phyloP scores from a whole-genome alignment of 2,888 invertebrate species.

The Dione vanillae region DNA sequence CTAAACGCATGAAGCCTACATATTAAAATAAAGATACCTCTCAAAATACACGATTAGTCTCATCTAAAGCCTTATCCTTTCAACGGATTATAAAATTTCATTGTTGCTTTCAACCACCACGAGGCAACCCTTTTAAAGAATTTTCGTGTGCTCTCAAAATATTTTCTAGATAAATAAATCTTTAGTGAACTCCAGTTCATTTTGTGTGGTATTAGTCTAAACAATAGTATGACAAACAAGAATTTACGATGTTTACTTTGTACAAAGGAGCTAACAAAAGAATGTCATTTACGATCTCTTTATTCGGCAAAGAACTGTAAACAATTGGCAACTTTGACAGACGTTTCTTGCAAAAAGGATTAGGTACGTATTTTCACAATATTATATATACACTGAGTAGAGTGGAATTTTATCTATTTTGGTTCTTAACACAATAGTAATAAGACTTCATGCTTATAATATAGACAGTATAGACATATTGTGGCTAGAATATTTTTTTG shows the following conservation, averaged over 20 bases:
- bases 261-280: constrained; percentile 69
- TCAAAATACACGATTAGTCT: not conserved
- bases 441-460: constrained; percentile 42
- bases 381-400: constrained; percentile 42
- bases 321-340: constrained; percentile 80
- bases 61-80: constrained; percentile 8
- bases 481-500: constrained; percentile 64
- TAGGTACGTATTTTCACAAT: constrained; percentile 55
- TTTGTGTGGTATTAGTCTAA: constrained; percentile 65
- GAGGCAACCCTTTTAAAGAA: constrained; percentile 37
- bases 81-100: constrained; percentile 9
- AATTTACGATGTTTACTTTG: constrained; percentile 78
- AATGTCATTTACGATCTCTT: constrained; percentile 71
- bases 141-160: constrained; percentile 37
- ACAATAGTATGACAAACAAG: constrained; percentile 65
- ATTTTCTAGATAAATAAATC: constrained; percentile 40
- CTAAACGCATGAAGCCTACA: not conserved
- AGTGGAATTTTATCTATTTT: constrained; percentile 46
- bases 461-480: constrained; percentile 37
- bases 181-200: constrained; percentile 45
- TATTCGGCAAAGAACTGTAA: constrained; percentile 70
- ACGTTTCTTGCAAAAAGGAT: constrained; percentile 78
- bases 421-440: constrained; percentile 49
- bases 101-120: constrained; percentile 21
- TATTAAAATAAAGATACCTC: not conserved